Conservation (phyloP, 2,797 vertebrate genomes). For the Meriones psammophilus region DNA sequence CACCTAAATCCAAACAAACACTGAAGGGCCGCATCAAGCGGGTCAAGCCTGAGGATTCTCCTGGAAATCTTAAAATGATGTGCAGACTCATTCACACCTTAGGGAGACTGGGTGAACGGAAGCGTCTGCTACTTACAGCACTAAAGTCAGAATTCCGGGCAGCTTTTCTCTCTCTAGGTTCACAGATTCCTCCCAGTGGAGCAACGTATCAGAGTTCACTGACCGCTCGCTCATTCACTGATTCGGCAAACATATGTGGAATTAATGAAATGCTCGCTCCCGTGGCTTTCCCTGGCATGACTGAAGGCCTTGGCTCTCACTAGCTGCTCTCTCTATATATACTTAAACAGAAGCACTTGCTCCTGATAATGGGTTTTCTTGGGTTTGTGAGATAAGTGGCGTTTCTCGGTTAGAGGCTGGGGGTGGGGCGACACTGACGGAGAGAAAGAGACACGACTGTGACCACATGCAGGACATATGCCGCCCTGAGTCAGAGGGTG, state of each 20-base stretch:
- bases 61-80: not conserved
- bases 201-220: not conserved
- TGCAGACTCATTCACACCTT: not conserved
- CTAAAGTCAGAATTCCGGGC: not conserved
- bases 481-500: not conserved
- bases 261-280: not conserved
- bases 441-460: rapidly evolving
- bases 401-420: not conserved
- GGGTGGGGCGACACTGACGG: not conserved
- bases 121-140: not conserved
- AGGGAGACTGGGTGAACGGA: not conserved
- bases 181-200: too few species aligned
- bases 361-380: not conserved
- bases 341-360: not conserved
- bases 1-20: not conserved
- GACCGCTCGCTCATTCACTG: not conserved
- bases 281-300: not conserved
- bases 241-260: not conserved
- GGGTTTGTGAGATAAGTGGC: not conserved
- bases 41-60: not conserved
- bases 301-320: not conserved
- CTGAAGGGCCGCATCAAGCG: not conserved
- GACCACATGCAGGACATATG: rapidly evolving
- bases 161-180: not conserved
- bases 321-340: not conserved